Base-by-base conservation (phyloP, 2,113 vertebrate species). In the Marmota flaviventris region DNA sequence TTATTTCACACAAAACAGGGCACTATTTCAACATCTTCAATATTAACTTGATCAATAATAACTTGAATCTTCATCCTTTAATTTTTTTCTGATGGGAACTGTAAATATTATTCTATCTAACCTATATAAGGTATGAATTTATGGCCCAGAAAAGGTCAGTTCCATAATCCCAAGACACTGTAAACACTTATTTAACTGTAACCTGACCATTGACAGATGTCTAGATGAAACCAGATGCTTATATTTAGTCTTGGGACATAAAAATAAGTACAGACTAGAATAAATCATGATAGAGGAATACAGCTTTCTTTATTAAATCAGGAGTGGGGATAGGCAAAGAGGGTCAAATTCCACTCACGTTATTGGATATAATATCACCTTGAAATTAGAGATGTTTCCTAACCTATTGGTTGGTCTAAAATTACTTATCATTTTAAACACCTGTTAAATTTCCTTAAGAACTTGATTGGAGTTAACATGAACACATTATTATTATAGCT, bases 211-310 rank as follows among this genome's bases (percentile, higher is more conserved):
- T 90, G 89, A 93, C 91, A 97, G 96, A 89, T 95, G 77, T 85
- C 34, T 85, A 75, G 79, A 93, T 95, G 95, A 93, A 97, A 93
- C 93, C 82, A 92, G 89, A 70, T 96, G 83, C 87, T 98, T 96
- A 53, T 32, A 45, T 96, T 98, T 98, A 98, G 96, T 75, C 42
- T 96, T 92, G 76, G 85, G 34, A 85, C 83, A 95, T 98, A 98
- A 98, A 97, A 98, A 95, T 96, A 89, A 97, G 89, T 65, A 39
- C 7, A 96, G 96, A 34, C 18, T 82, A 95, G 78, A 96, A 98
- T 96, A 98, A 97, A 95, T 95, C 58, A 96, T 81, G 90, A 93
- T 72, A 89, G 81, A 79, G 85, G 45, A 94, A 96, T 91, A 93
- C n/a, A 87, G 45, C 65, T 95, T 95, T 94, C 85, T 95, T 91